These are phyloP conservation scores for Peromyscus polionotus DNA, from an alignment of 2,113 vertebrate genomes.

Conservation along the genomic window DNA sequence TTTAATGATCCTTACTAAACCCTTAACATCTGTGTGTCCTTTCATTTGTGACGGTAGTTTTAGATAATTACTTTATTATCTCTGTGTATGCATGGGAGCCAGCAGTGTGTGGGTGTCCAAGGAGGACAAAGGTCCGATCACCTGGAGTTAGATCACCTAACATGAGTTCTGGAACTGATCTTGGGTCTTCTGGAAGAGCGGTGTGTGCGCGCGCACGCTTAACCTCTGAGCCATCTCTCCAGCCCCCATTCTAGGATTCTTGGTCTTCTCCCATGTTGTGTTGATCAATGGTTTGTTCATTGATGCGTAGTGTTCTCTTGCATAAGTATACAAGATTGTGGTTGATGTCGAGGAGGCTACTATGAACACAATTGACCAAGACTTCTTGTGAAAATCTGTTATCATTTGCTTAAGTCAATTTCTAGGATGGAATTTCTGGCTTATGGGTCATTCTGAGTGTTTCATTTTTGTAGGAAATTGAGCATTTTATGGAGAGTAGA, in stretches of 20 bases:
- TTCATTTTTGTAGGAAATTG: slow-evolving; percentile 53
- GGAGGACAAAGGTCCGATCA: neutral
- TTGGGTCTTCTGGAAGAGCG: neutral
- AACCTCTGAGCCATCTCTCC: neutral
- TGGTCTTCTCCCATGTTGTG: neutral
- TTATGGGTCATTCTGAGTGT: neutral
- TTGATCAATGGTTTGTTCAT: neutral
- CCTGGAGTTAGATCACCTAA: neutral
- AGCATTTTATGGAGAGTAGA: neutral
- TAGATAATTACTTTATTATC: neutral
- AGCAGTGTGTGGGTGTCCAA: neutral
- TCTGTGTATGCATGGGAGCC: neutral
- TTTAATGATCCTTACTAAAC: neutral
- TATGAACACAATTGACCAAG: neutral
- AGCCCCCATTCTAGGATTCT: neutral
- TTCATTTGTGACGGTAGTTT: neutral
- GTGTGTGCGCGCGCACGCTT: neutral
- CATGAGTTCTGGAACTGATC: neutral
- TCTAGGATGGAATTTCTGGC: slow-evolving; percentile 43
- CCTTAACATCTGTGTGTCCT: neutral
- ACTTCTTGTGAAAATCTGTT: slow-evolving; percentile 23
- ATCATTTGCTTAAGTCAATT: slow-evolving; percentile 49
- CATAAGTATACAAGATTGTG: neutral
- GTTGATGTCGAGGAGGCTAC: neutral
- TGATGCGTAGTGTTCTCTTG: neutral